Evolutionary conservation across 2,113 vertebrate genomes (phyloP).

Genomic region (Sorex fumeus): DNA sequence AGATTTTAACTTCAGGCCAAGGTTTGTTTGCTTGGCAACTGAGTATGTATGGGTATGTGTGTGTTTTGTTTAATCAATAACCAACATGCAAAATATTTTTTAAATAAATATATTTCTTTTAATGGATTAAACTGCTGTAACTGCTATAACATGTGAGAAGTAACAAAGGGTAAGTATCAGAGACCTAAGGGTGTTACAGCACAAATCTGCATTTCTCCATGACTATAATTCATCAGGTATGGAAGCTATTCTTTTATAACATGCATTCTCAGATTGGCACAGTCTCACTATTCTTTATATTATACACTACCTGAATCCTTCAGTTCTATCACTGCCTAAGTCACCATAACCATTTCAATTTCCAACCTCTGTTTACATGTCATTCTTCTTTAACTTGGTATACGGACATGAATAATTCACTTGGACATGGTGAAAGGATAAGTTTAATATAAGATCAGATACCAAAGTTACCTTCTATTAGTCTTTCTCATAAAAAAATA

Average conservation of each 20-base stretch:
- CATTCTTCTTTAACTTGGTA: neutral
- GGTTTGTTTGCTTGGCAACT: constrained; percentile 58
- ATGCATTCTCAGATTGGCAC: neutral
- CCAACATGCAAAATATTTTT: constrained; percentile 26
- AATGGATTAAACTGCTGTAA: constrained; percentile 43
- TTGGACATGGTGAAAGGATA: neutral
- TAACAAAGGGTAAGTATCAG: neutral
- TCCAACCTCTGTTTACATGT: neutral
- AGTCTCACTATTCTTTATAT: neutral
- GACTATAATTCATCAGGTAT: neutral
- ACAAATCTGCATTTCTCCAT: neutral
- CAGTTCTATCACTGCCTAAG: neutral
- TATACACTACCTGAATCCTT: neutral
- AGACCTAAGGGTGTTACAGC: neutral
- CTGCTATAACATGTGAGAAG: neutral
- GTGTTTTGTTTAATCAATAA: constrained; percentile 64
- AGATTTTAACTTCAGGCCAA: neutral
- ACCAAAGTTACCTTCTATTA: constrained; percentile 34
- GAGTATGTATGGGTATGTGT: neutral
- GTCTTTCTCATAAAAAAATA: constrained; percentile 35
- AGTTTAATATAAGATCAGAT: constrained; percentile 54
- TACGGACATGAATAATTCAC: constrained; percentile 20
- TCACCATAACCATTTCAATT: neutral
- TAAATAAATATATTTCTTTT: neutral
- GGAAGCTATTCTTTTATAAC: neutral